phyloP scores from a whole-genome alignment of 2,797 vertebrate genomes.

The Knipowitschia caucasica region DNA sequence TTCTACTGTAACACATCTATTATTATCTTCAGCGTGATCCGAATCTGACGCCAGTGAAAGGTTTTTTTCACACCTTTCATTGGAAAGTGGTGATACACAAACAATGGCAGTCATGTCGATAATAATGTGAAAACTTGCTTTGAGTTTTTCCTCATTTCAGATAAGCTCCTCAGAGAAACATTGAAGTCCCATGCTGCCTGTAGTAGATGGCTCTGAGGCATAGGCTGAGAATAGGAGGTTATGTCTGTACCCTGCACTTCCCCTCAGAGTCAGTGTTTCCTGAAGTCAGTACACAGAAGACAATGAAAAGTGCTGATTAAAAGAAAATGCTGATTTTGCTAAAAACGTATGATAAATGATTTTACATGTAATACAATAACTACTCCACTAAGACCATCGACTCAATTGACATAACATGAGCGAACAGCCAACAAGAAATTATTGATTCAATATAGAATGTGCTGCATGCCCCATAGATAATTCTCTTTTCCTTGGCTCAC shows the following conservation, averaged over 20 bases:
- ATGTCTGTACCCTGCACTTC: constrained; percentile 49
- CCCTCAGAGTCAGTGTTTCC: constrained; percentile 33
- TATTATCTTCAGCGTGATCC: constrained; percentile 25
- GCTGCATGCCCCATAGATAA: constrained; percentile 5
- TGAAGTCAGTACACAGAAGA: constrained; percentile 31
- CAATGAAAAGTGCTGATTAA: too few species aligned
- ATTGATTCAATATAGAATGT: background rate
- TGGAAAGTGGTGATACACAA: background rate
- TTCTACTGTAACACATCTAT: constrained; percentile 13
- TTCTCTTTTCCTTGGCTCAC: constrained; percentile 22
- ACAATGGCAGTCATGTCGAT: background rate
- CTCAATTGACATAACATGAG: background rate
- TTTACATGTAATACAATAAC: background rate
- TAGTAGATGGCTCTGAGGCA: constrained; percentile 45
- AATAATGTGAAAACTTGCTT: background rate
- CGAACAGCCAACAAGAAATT: background rate
- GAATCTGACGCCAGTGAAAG: background rate
- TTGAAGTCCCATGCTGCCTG: constrained; percentile 17
- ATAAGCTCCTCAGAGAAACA: constrained; percentile 16
- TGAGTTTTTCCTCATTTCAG: background rate
- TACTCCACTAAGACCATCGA: background rate
- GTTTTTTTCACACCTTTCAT: background rate
- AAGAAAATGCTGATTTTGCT: too few species aligned
- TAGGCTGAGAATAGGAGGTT: constrained; percentile 45
- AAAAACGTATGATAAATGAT: too few species aligned